Evolutionary conservation across 1,140 invertebrate genomes (phyloP).

Genomic region (Ceratitis capitata): DNA sequence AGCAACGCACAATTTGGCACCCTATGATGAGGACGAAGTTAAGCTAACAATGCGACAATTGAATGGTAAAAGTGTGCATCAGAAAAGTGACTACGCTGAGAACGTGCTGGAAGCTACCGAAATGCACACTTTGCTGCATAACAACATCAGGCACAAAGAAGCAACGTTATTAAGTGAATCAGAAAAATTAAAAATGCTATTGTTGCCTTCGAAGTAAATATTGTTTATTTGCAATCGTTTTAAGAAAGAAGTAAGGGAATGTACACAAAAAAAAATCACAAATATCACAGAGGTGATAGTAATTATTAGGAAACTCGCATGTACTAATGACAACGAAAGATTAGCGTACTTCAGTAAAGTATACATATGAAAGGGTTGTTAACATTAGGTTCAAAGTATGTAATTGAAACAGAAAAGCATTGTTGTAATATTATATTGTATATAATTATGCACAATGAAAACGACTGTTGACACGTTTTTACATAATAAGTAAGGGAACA

Average conservation of each 20-base stretch:
- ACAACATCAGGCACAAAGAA: conserved; percentile 47
- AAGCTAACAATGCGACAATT: conserved; percentile 56
- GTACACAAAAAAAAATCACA: background rate
- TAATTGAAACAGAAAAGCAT: too few relatives aligned
- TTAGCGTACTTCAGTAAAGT: background rate
- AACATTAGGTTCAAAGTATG: background rate
- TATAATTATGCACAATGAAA: too few relatives aligned
- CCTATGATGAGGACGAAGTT: conserved; percentile 59
- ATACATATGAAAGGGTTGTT: background rate
- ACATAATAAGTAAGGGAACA: too few relatives aligned
- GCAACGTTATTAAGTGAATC: conserved; percentile 63
- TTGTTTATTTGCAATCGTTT: too few relatives aligned
- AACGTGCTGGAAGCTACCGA: conserved; percentile 50
- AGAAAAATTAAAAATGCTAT: conserved; percentile 64
- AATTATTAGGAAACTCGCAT: background rate
- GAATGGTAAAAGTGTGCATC: conserved; percentile 55
- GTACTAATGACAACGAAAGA: background rate
- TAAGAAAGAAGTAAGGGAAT: too few relatives aligned
- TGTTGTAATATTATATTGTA: too few relatives aligned
- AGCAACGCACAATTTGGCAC: conserved; percentile 68
- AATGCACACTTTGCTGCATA: conserved; percentile 53
- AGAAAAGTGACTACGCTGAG: conserved; percentile 47
- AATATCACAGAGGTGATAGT: background rate
- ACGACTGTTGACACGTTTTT: too few relatives aligned
- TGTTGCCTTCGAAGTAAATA: conserved; percentile 63